Conservation (phyloP, 1,140 invertebrate genomes). For the Drosophila seguyi region DNA sequence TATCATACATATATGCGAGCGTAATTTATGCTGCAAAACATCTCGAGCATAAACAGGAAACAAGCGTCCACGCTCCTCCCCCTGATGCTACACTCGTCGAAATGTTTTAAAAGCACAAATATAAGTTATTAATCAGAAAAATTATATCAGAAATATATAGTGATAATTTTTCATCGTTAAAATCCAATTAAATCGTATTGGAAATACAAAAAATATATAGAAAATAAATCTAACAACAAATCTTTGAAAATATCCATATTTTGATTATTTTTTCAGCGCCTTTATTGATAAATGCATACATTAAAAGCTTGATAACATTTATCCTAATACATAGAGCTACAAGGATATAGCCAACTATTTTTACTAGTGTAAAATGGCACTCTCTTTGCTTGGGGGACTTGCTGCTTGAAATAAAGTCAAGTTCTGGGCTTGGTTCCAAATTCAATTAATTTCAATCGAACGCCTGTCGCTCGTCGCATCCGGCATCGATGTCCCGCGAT, state of each 20-base stretch:
- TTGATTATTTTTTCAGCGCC: neutral
- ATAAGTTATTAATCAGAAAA: neutral
- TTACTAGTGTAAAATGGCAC: neutral
- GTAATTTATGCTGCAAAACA: conserved; percentile 80
- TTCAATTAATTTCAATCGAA: conserved; percentile 85
- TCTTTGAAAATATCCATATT: neutral
- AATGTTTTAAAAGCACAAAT: neutral
- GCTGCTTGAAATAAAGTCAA: conserved; percentile 49
- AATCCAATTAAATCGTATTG: neutral
- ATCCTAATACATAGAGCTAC: neutral
- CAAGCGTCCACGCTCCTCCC: conserved; percentile 50
- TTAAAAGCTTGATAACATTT: no score
- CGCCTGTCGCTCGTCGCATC: conserved; percentile 81
- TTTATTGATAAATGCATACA: neutral
- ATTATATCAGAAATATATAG: neutral
- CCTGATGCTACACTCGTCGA: neutral
- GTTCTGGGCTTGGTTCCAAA: conserved; percentile 66
- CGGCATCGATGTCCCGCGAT: conserved; percentile 67
- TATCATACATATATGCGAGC: conserved; percentile 61
- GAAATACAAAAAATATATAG: neutral
- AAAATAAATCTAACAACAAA: neutral
- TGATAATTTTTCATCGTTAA: neutral
- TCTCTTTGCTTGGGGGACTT: neutral
- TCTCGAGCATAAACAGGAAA: conserved; percentile 81
- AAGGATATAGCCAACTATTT: neutral